phyloP scores from a whole-genome alignment of 2,888 invertebrate genomes.

The Dioctria rufipes region DNA sequence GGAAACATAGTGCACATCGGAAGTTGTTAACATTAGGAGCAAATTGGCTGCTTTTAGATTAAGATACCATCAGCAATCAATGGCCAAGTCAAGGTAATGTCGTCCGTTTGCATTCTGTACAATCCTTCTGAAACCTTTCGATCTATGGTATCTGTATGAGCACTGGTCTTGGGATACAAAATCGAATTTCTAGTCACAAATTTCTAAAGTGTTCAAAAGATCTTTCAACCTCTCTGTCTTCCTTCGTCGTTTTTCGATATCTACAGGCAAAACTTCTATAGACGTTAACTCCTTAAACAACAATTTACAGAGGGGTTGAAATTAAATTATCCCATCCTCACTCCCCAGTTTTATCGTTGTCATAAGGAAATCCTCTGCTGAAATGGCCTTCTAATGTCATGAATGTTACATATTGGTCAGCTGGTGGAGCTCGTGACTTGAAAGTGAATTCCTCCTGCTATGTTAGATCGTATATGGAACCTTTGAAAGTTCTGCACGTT shows the following conservation, averaged over 20 bases:
- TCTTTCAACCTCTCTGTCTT: background rate
- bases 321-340: constrained; percentile 56
- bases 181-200: constrained; percentile 53
- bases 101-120: constrained; percentile 21
- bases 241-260: background rate
- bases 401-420: constrained; percentile 56
- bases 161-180: constrained; percentile 24
- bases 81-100: constrained; percentile 47
- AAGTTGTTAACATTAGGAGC: constrained; percentile 41
- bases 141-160: background rate
- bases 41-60: constrained; percentile 47
- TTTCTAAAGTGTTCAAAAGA: constrained; percentile 38
- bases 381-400: constrained; percentile 47
- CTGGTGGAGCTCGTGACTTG: constrained; percentile 57
- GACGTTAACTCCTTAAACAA: constrained; percentile 57
- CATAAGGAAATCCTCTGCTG: constrained; percentile 40
- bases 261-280: constrained; percentile 32
- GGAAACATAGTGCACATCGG: constrained; percentile 44
- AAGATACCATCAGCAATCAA: constrained; percentile 51
- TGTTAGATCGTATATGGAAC: background rate
- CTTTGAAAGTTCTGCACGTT: constrained; percentile 33
- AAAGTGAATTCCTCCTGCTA: constrained; percentile 54
- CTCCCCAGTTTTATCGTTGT: constrained; percentile 3
- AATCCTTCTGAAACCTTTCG: constrained; percentile 22
- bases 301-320: constrained; percentile 55